Evolutionary conservation across 2,113 vertebrate genomes (phyloP).

Genomic region (Misgurnus mizolepis): DNA sequence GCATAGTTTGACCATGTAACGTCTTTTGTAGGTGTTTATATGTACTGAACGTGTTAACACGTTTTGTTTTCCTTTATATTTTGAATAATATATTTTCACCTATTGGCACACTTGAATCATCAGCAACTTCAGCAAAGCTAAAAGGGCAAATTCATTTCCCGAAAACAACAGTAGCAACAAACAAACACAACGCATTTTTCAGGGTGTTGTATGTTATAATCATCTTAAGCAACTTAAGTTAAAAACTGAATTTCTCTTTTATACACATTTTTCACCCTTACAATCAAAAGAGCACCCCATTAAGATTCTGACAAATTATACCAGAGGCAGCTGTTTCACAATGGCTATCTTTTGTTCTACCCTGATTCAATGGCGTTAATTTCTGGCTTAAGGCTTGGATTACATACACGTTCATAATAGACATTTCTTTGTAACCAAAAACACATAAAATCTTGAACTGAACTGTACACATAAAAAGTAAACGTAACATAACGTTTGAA

Average conservation of each 20-base stretch:
- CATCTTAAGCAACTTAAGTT: conserved; percentile 24
- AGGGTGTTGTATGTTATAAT: conserved; percentile 37
- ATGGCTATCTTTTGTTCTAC: neutral
- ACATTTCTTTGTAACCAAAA: conserved; percentile 33
- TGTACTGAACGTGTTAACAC: too few relatives aligned
- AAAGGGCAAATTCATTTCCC: too few relatives aligned
- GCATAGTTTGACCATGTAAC: too few relatives aligned
- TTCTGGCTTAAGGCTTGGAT: conserved; percentile 50
- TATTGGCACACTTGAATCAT: too few relatives aligned
- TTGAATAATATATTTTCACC: too few relatives aligned
- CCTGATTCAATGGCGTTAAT: conserved; percentile 21
- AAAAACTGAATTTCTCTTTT: conserved; percentile 33
- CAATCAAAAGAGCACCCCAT: conserved; percentile 35
- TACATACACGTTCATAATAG: conserved; percentile 12
- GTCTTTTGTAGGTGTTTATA: too few relatives aligned
- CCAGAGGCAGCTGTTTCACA: conserved; percentile 7
- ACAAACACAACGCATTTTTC: neutral
- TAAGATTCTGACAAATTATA: conserved; percentile 13
- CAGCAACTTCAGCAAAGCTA: too few relatives aligned
- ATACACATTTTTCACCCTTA: conserved; percentile 7
- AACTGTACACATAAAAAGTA: conserved; percentile 54
- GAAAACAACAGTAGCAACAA: neutral
- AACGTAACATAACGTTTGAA: conserved; percentile 13
- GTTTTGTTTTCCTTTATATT: too few relatives aligned
- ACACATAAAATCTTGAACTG: conserved; percentile 42